These are phyloP conservation scores for Meles meles DNA, from an alignment of 2,113 vertebrate genomes.

Conservation along the genomic window DNA sequence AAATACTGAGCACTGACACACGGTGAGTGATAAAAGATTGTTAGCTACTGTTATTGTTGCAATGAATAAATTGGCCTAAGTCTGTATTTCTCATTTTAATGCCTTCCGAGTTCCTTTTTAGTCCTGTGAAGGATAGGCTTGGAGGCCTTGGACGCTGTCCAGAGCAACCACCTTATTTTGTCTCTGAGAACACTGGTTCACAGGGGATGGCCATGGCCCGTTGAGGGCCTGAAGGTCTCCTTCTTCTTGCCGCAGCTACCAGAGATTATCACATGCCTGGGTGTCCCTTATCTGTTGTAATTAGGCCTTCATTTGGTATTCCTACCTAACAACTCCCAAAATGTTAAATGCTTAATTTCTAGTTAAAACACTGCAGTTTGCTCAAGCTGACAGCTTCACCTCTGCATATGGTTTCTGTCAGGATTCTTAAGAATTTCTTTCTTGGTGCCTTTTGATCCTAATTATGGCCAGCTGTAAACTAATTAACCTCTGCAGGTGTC, in stretches of 20 bases:
- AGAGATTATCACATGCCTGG: background rate
- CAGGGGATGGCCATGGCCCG: background rate
- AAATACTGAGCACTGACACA: background rate
- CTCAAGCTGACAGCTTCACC: background rate
- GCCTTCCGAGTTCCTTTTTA: background rate
- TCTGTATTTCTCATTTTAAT: background rate
- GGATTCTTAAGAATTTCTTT: background rate
- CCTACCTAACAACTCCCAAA: background rate
- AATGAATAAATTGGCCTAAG: background rate
- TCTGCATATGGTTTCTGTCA: background rate
- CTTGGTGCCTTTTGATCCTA: slow-evolving; percentile 47
- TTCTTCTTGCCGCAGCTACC: background rate
- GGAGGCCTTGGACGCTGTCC: background rate
- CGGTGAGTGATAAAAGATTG: background rate
- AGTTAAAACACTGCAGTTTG: background rate
- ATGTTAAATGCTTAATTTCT: background rate
- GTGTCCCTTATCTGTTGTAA: background rate
- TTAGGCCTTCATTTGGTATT: background rate
- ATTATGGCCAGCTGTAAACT: slow-evolving; percentile 63
- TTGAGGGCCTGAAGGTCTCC: background rate
- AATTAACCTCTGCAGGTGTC: slow-evolving; percentile 59
- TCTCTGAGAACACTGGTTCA: background rate
- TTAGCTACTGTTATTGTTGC: background rate
- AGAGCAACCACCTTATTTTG: background rate
- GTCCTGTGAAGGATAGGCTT: background rate